Evolutionary conservation across 2,797 vertebrate species (phyloP).

Genomic region (Apogon talboti): DNA sequence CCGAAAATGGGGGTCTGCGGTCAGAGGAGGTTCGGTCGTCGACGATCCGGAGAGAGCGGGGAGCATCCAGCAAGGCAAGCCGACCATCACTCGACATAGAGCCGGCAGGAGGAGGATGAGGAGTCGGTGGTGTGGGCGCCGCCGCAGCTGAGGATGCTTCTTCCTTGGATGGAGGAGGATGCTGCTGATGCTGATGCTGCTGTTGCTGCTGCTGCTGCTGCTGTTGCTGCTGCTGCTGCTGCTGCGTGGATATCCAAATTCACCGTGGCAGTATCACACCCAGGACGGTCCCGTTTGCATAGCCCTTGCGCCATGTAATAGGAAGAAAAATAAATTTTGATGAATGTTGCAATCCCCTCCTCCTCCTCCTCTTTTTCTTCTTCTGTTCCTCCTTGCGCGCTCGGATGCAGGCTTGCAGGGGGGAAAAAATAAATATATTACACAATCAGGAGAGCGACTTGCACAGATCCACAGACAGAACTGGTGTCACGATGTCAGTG

Average conservation of each 20-base stretch:
- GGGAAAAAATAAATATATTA: constrained; percentile 53
- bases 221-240: constrained; percentile 34
- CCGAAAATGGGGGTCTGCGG: constrained; percentile 83
- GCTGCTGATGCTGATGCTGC: constrained; percentile 8
- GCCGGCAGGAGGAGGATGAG: constrained; percentile 73
- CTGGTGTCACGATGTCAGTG: constrained; percentile 72
- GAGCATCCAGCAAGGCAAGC: constrained; percentile 79
- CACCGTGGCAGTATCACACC: constrained; percentile 76
- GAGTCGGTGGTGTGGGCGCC: constrained; percentile 61
- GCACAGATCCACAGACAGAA: constrained; percentile 59
- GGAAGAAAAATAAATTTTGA: constrained; percentile 59
- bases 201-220: constrained; percentile 3
- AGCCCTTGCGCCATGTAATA: constrained; percentile 85
- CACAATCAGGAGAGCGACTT: constrained; percentile 67
- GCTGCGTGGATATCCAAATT: constrained; percentile 75
- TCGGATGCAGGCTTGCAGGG: constrained; percentile 66
- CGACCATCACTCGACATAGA: constrained; percentile 86
- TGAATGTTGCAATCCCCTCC: constrained; percentile 69
- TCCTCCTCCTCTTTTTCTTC: constrained; percentile 40
- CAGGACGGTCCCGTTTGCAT: constrained; percentile 74
- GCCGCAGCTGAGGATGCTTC: constrained; percentile 57
- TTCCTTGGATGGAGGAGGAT: constrained; percentile 54
- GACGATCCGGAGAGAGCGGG: constrained; percentile 81
- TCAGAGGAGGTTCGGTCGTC: constrained; percentile 76
- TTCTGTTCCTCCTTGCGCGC: constrained; percentile 46